Base-by-base conservation (phyloP, 2,888 invertebrate species). In the Hypomecis atomaria region DNA sequence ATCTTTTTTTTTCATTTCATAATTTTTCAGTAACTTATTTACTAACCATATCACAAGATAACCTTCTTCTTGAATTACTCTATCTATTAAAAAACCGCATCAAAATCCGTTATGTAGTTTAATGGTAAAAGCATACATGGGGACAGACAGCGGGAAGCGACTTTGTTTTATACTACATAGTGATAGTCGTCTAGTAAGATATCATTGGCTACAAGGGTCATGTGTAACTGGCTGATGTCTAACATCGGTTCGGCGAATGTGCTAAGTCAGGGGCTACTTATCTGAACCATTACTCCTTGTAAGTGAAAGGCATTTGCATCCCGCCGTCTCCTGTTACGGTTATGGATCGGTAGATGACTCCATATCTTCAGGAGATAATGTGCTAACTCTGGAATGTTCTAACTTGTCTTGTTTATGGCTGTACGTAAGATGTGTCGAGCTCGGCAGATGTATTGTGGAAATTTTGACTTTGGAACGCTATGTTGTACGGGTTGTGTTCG, bases 211-310 rank as follows among this genome's bases (percentile, higher is more conserved):
- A 69, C 70, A 70, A 36, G 62, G 86, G 56, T 79, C 86, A 66
- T 6, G 23, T 42, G 74, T 76, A 10, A 69, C 54, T 85, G 82
- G 87, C 61, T 60, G 59, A 56, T 43, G 47, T 52, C 75, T 74
- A 82, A 84, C 85, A 84, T 87, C 82, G 84, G 85, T 84, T 79
- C 82, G 83, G 80, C 79, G 83, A 88, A 88, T 85, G 86, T 88
- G 87, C 86, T 83, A 82, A 85, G 87, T 88, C 87, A 87, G 86
- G 74, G 83, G 85, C 84, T 87, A 87, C 86, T 87, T 87, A 83
- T 85, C 84, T 83, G 59, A 71, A 78, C 84, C 82, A 87, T 87
- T 87, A 87, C 84, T 85, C 83, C 80, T 77, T 79, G 81, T 84
- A 85, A 86, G 86, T 84, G 83, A 82, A 83, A 79, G 82, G 75